Percentiles rank a stretch among this genome's conserved stretches.
phyloP scores from a whole-genome alignment of 2,797 vertebrate genomes.

The Lepidocolaptes lacrymiger region DNA sequence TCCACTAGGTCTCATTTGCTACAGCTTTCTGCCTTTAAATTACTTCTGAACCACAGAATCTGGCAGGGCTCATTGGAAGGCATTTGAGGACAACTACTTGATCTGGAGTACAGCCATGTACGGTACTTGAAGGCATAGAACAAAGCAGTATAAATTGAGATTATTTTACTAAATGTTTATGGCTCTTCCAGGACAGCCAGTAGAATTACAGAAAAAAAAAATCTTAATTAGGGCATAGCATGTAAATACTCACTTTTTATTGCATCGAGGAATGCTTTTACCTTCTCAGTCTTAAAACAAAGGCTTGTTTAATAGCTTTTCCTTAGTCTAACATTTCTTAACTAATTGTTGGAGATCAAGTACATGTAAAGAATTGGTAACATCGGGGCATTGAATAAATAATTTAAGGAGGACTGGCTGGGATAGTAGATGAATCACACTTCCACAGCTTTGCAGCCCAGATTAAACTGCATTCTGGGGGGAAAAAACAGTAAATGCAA shows the following conservation, averaged over 20 bases:
- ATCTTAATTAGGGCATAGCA: conserved; percentile 60
- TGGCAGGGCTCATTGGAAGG: conserved; percentile 79
- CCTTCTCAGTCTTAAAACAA: conserved; percentile 62
- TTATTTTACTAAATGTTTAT: conserved; percentile 78
- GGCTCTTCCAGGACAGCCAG: conserved; percentile 68
- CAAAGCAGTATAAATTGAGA: conserved; percentile 77
- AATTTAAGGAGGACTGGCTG: conserved; percentile 46
- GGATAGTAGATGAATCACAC: neutral
- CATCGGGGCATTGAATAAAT: conserved; percentile 1
- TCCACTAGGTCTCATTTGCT: conserved; percentile 84
- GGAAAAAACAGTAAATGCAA: neutral
- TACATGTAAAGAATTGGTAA: conserved; percentile 43
- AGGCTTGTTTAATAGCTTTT: conserved; percentile 48
- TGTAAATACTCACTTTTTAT: conserved; percentile 72
- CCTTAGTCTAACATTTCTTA: conserved; percentile 23
- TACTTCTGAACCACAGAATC: conserved; percentile 83
- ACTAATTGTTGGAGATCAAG: conserved; percentile 57
- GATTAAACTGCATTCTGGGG: neutral
- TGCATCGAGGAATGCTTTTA: conserved; percentile 61
- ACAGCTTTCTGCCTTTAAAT: conserved; percentile 85
- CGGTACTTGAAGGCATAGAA: conserved; percentile 82
- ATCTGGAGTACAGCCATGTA: conserved; percentile 83
- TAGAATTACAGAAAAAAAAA: conserved; percentile 68
- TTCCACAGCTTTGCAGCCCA: neutral
- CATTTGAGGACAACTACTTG: conserved; percentile 85